A percentile compares a stretch with the other conserved stretches of the same genome.
Conservation (phyloP, 1,140 invertebrate genomes). For the Ceratina australensis region DNA sequence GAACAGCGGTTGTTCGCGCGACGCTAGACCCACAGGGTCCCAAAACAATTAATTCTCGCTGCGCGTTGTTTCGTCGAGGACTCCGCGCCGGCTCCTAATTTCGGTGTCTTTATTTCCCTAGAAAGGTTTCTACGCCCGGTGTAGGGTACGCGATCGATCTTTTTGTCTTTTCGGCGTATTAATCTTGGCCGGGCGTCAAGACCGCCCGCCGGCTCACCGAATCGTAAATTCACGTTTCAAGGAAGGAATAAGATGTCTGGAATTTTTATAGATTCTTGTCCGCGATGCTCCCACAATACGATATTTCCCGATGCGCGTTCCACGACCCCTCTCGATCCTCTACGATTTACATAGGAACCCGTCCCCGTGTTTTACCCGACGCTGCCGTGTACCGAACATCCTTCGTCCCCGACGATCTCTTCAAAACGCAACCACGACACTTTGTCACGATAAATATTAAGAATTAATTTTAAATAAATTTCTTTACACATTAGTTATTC, state of each 20-base stretch:
- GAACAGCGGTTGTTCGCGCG: slow-evolving; percentile 13
- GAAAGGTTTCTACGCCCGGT: not conserved
- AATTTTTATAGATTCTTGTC: slow-evolving; percentile 62
- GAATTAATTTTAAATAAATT: too few relatives aligned
- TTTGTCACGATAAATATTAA: too few relatives aligned
- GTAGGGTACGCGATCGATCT: slow-evolving; percentile 29
- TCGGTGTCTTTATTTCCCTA: slow-evolving; percentile 40
- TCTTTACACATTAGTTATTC: too few relatives aligned
- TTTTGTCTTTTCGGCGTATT: slow-evolving; percentile 62
- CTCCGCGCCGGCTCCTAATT: slow-evolving; percentile 27
- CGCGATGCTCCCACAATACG: slow-evolving; percentile 42
- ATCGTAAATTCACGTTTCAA: slow-evolving; percentile 51
- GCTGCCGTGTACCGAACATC: not conserved
- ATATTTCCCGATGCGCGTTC: slow-evolving; percentile 17
- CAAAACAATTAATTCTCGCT: slow-evolving; percentile 31
- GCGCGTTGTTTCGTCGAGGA: slow-evolving; percentile 26
- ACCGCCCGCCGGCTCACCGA: slow-evolving; percentile 48
- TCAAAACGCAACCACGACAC: not conserved
- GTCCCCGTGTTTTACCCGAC: not conserved
- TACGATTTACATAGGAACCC: slow-evolving; percentile 34
- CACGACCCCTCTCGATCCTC: slow-evolving; percentile 20
- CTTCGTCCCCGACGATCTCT: not conserved
- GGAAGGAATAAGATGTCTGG: slow-evolving; percentile 61
- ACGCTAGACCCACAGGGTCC: not conserved
- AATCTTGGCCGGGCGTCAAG: slow-evolving; percentile 58